Evolutionary conservation across 1,140 invertebrate species (phyloP).

Genomic region (Macrotrachela quadricornifera): DNA sequence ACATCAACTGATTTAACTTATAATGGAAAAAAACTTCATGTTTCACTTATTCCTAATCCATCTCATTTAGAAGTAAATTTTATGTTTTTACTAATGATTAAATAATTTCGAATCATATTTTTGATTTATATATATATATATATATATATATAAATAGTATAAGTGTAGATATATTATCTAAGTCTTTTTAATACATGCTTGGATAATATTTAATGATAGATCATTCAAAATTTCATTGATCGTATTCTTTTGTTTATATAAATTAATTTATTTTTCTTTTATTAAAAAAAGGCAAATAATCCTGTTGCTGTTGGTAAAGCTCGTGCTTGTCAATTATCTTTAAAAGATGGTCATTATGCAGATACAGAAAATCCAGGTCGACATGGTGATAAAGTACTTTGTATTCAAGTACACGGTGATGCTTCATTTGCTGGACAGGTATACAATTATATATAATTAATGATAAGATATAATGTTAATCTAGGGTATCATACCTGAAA

Average conservation of each 20-base stretch:
- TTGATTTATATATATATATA: no score
- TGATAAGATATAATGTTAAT: no score
- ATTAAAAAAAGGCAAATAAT: conserved; percentile 46
- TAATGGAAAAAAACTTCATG: conserved; percentile 43
- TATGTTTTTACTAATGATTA: no score
- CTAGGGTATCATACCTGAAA: conserved; percentile 58
- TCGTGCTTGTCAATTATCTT: conserved; percentile 48
- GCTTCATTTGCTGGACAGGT: conserved; percentile 49
- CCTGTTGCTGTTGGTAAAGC: conserved; percentile 80
- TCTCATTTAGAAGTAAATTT: conserved; percentile 78
- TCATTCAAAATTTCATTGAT: no score
- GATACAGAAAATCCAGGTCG: conserved; percentile 18
- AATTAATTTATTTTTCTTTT: neutral
- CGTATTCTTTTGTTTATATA: neutral
- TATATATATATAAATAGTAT: no score
- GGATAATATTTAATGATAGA: no score
- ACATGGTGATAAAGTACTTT: conserved; percentile 44
- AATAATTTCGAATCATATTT: no score
- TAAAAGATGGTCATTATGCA: conserved; percentile 49
- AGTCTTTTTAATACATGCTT: no score
- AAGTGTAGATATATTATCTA: no score
- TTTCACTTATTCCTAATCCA: conserved; percentile 71
- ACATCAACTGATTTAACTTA: conserved; percentile 46
- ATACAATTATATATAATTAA: no score
- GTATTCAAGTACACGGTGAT: conserved; percentile 70